phyloP scores from a whole-genome alignment of 2,888 invertebrate species.

The Disparrhopalites patrizii region DNA sequence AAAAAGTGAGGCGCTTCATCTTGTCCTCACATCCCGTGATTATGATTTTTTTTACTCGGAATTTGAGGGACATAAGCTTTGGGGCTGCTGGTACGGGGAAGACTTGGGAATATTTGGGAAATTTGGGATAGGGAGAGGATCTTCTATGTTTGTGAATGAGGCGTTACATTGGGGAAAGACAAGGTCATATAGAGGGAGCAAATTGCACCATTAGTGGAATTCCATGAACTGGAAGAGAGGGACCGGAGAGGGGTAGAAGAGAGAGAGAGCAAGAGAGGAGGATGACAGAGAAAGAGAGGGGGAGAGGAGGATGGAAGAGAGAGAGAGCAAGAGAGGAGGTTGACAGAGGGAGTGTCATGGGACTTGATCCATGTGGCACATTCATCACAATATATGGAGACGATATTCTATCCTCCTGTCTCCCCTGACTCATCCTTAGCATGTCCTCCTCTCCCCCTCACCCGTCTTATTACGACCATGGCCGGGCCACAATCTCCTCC shows the following conservation, averaged over 20 bases:
- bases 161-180: background rate
- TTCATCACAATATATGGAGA: conserved; percentile 6
- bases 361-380: conserved; percentile 28
- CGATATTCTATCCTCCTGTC: conserved; percentile 2
- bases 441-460: background rate
- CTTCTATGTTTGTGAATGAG: conserved; percentile 6
- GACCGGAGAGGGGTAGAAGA: no score
- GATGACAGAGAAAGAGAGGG: conserved; percentile 6
- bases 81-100: no score
- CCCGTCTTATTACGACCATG: background rate
- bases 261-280: background rate
- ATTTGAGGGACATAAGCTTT: no score
- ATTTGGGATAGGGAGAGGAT: background rate
- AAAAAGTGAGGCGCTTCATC: no score
- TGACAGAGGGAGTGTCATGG: conserved; percentile 19
- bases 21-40: no score
- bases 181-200: conserved; percentile 20
- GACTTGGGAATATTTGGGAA: no score
- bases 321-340: background rate
- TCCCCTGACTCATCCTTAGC: background rate
- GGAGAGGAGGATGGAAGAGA: background rate
- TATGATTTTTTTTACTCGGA: no score
- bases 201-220: conserved; percentile 37
- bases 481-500: background rate
- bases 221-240: conserved; percentile 23